These are phyloP conservation scores for Caerostris extrusa DNA, from an alignment of 1,140 invertebrate genomes.

Conservation along the genomic window DNA sequence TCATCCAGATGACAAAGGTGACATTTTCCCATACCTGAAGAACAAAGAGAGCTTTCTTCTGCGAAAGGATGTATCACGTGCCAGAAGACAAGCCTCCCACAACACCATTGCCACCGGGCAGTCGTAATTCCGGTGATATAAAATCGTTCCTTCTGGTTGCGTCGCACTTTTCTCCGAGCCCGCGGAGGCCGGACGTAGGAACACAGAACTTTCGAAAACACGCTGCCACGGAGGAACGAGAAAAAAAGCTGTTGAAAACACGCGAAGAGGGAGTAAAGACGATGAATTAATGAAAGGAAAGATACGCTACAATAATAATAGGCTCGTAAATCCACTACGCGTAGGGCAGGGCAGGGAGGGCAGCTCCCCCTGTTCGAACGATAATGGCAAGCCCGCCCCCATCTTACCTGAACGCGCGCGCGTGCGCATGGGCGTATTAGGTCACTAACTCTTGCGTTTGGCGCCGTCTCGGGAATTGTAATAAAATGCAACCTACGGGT, in stretches of 20 bases:
- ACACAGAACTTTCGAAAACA: neutral
- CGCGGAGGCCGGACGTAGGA: neutral
- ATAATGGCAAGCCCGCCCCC: neutral
- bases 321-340: constrained; percentile 14
- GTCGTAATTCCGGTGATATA: constrained; percentile 13
- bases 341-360: neutral
- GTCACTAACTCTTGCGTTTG: constrained; percentile 37
- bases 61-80: too few relatives aligned
- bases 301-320: constrained; percentile 10
- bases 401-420: neutral
- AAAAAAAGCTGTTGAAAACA: neutral
- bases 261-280: neutral
- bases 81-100: too few relatives aligned
- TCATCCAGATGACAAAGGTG: too few relatives aligned
- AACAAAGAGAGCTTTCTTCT: too few relatives aligned
- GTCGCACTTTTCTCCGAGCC: neutral
- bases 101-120: neutral
- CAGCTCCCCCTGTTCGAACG: neutral
- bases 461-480: constrained; percentile 43
- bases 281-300: neutral
- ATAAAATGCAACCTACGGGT: constrained; percentile 45
- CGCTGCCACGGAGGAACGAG: neutral
- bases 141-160: too few relatives aligned
- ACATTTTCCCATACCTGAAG: too few relatives aligned
- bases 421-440: constrained; percentile 42